phyloP scores from a whole-genome alignment of 1,140 invertebrate species.

The Hydropsyche tenuis region DNA sequence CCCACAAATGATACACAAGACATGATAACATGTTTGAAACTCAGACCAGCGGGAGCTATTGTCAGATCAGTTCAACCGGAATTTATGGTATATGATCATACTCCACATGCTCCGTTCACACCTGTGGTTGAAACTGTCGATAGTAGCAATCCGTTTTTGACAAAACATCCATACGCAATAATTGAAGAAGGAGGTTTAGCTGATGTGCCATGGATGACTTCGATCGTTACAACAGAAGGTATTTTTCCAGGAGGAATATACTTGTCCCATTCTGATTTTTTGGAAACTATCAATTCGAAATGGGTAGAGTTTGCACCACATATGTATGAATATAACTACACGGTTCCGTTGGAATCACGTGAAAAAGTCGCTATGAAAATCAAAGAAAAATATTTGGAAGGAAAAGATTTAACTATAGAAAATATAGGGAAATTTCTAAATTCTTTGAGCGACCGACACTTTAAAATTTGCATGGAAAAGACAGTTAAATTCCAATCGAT shows the following conservation, averaged over 20 bases:
- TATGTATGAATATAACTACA: slow-evolving; percentile 69
- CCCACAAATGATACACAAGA: slow-evolving; percentile 62
- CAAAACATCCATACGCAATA: slow-evolving; percentile 63
- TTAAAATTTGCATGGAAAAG: slow-evolving; percentile 64
- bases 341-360: slow-evolving; percentile 59
- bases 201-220: slow-evolving; percentile 66
- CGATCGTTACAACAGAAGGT: slow-evolving; percentile 66
- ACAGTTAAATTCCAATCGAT: slow-evolving; percentile 63
- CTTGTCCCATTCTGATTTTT: background rate
- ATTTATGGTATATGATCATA: slow-evolving; percentile 35
- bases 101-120: slow-evolving; percentile 62
- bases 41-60: slow-evolving; percentile 65
- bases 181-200: slow-evolving; percentile 60
- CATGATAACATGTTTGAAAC: slow-evolving; percentile 76
- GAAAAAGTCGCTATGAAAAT: slow-evolving; percentile 60
- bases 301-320: slow-evolving; percentile 66
- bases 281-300: slow-evolving; percentile 57
- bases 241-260: slow-evolving; percentile 64
- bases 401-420: slow-evolving; percentile 59
- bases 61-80: slow-evolving; percentile 54
- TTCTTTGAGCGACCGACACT: slow-evolving; percentile 67
- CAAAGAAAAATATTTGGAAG: slow-evolving; percentile 64
- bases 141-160: slow-evolving; percentile 64
- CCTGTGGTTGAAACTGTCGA: slow-evolving; percentile 63
- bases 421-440: slow-evolving; percentile 57